Percentiles rank a stretch among this genome's conserved stretches.
Conservation (phyloP, 2,888 invertebrate species). For the Flabesymbios commensalis region DNA sequence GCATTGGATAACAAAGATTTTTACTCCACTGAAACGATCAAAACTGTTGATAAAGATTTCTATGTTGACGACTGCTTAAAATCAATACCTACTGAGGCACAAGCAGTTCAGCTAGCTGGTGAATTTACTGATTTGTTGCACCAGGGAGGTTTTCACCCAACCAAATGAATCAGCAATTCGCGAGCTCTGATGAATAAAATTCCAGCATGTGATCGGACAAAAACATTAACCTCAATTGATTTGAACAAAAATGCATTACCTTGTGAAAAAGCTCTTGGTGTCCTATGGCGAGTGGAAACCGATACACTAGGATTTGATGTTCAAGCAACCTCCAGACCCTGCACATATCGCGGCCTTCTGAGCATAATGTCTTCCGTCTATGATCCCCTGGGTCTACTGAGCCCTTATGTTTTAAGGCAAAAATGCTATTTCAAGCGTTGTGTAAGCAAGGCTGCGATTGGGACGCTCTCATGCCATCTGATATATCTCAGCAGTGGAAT, state of each 20-base stretch:
- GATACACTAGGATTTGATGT: constrained; percentile 35
- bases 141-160: constrained; percentile 1
- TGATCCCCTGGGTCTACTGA: constrained; percentile 38
- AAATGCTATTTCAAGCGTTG: constrained; percentile 31
- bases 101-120: not conserved
- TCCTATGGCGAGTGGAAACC: constrained; percentile 34
- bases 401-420: constrained; percentile 32
- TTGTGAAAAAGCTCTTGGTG: constrained; percentile 17
- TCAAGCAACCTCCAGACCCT: constrained; percentile 24
- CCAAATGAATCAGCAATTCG: constrained; percentile 11
- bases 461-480: constrained; percentile 30
- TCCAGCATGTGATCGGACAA: not conserved
- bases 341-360: constrained; percentile 33
- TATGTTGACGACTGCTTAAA: constrained; percentile 2
- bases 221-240: not conserved
- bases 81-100: not conserved
- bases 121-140: not conserved
- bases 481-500: not conserved
- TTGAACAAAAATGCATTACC: not conserved
- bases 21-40: no score
- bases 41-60: not conserved
- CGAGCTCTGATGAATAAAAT: not conserved
- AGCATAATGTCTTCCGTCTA: constrained; percentile 33
- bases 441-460: constrained; percentile 17
- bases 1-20: not conserved